These are phyloP conservation scores for Eupeodes luniger DNA, from an alignment of 2,888 invertebrate genomes.

Conservation along the genomic window DNA sequence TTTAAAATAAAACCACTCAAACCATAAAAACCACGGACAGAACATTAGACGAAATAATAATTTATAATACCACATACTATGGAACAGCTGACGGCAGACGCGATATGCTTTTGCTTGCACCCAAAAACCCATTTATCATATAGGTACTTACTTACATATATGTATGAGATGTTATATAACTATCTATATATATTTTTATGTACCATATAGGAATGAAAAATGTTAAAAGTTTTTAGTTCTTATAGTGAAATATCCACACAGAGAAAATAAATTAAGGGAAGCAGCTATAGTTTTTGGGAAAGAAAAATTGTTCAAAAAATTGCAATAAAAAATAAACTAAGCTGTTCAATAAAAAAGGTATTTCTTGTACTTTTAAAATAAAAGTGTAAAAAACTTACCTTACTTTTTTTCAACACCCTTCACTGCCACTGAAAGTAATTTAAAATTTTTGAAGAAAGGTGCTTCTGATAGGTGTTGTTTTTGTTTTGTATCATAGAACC, in stretches of 20 bases:
- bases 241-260: background rate
- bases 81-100: constrained; percentile 42
- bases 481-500: background rate
- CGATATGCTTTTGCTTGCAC: constrained; percentile 12
- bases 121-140: constrained; percentile 34
- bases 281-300: background rate
- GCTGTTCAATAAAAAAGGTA: constrained; percentile 5
- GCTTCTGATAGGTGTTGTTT: background rate
- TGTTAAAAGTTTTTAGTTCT: constrained; percentile 13
- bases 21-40: constrained; percentile 31
- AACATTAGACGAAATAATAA: constrained; percentile 46
- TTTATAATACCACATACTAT: constrained; percentile 41
- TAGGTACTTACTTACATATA: background rate
- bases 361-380: background rate
- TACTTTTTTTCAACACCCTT: background rate
- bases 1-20: constrained; percentile 38
- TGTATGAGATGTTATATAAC: background rate
- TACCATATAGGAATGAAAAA: constrained; percentile 18
- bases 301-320: constrained; percentile 8
- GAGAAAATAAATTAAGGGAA: background rate
- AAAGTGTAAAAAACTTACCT: background rate
- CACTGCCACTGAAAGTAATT: background rate
- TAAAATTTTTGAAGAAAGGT: background rate
- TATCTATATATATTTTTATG: background rate
- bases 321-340: background rate